Percentiles rank a stretch among this genome's conserved stretches.
Conservation (phyloP, 2,113 vertebrate species). For the Gambusia affinis region DNA sequence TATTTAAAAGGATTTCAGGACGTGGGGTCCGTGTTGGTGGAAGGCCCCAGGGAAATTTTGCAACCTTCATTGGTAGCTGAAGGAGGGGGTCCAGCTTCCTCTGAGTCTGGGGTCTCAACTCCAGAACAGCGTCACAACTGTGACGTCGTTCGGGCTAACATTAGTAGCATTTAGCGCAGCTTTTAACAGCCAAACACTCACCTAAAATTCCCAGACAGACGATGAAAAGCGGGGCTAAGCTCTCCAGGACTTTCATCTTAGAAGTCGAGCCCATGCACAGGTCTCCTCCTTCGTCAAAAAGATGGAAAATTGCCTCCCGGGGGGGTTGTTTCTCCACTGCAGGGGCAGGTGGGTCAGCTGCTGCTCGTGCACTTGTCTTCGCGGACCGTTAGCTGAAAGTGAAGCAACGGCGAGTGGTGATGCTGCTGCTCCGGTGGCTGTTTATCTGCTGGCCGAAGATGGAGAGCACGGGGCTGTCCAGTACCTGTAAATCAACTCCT, state of each 20-base stretch:
- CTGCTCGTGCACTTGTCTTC: conserved; percentile 39
- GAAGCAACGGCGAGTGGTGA: not conserved
- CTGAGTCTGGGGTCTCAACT: too few relatives aligned
- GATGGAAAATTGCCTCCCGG: not conserved
- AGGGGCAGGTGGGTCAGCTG: conserved; percentile 40
- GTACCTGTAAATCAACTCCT: not conserved
- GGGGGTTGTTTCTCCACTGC: not conserved
- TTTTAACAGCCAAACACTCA: conserved; percentile 53
- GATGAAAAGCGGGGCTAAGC: conserved; percentile 22
- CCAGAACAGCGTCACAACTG: not conserved
- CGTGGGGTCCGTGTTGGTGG: too few relatives aligned
- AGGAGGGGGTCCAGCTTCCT: too few relatives aligned
- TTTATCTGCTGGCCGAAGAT: not conserved
- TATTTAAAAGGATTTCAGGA: too few relatives aligned
- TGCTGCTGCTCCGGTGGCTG: not conserved
- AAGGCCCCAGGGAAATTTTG: too few relatives aligned
- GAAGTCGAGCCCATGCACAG: not conserved
- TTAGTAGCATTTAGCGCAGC: not conserved
- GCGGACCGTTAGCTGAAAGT: conserved; percentile 4
- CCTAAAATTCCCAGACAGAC: conserved; percentile 60
- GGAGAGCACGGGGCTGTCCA: too few relatives aligned
- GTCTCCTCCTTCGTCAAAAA: not conserved
- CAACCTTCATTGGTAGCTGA: too few relatives aligned
- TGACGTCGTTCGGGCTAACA: not conserved
- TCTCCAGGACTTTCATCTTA: conserved; percentile 59